phyloP scores from a whole-genome alignment of 1,140 invertebrate genomes.

The Cydia fagiglandana region DNA sequence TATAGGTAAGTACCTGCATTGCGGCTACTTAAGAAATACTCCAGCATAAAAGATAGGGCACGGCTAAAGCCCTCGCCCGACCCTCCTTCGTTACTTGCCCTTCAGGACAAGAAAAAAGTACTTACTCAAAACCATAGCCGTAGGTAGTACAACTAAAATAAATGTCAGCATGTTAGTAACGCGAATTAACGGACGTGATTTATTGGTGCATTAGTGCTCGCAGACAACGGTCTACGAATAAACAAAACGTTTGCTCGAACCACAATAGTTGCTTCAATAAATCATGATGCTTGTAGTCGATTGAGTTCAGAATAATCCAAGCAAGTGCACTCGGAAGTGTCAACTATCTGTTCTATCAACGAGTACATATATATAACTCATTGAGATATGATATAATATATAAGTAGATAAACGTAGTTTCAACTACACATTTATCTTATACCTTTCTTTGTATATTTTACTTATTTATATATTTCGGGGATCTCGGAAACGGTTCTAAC shows the following conservation, averaged over 20 bases:
- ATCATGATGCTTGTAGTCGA: not conserved
- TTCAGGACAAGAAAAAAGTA: conserved; percentile 32
- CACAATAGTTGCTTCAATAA: conserved; percentile 2
- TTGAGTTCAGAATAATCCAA: conserved; percentile 3
- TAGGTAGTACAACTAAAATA: conserved; percentile 8
- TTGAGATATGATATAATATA: no score
- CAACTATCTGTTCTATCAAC: not conserved
- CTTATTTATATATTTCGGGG: no score
- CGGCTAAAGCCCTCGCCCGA: conserved; percentile 13
- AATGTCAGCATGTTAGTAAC: not conserved
- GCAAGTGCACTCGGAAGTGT: conserved; percentile 35
- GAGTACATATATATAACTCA: no score
- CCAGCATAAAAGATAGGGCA: conserved; percentile 38
- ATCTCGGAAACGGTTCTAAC: no score
- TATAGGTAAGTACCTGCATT: not conserved
- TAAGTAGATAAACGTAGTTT: no score
- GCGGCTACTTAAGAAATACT: conserved; percentile 10
- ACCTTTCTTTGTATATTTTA: no score
- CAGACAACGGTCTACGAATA: conserved; percentile 14
- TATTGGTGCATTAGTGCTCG: conserved; percentile 20
- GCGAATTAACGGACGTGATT: conserved; percentile 3
- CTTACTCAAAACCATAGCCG: conserved; percentile 5
- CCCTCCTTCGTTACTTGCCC: conserved; percentile 32
- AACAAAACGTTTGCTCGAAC: conserved; percentile 9
- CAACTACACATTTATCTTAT: no score